Conservation (phyloP, 2,113 vertebrate genomes). For the Calidris pygmaea region DNA sequence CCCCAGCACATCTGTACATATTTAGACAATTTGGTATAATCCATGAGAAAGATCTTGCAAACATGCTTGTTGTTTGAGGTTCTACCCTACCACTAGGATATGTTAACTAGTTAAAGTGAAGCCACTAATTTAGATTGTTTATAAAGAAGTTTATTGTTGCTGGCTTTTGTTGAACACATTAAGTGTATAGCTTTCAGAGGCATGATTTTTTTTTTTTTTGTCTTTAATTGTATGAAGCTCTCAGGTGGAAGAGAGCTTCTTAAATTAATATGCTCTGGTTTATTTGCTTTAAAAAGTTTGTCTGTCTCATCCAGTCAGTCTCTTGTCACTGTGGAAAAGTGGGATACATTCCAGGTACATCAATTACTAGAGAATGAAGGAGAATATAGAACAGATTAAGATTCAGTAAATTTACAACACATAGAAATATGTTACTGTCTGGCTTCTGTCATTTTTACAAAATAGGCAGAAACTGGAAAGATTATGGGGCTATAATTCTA, state of each 20-base stretch:
- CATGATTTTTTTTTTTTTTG: neutral
- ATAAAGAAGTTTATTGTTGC: neutral
- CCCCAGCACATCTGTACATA: neutral
- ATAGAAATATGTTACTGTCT: neutral
- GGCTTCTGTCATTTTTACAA: neutral
- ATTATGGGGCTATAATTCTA: neutral
- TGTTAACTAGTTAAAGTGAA: conserved; percentile 1
- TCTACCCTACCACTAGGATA: neutral
- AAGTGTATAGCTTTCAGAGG: neutral
- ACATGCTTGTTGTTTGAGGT: conserved; percentile 3
- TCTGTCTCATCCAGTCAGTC: neutral
- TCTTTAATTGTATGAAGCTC: neutral
- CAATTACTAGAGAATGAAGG: neutral
- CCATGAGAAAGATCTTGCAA: conserved; percentile 23
- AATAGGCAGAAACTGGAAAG: neutral
- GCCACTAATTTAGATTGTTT: conserved; percentile 15
- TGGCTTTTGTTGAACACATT: conserved; percentile 17
- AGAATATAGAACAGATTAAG: neutral
- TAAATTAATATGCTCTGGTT: neutral
- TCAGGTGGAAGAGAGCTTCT: neutral
- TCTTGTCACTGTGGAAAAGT: neutral
- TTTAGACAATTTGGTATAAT: neutral
- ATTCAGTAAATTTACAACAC: neutral
- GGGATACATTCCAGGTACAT: neutral
- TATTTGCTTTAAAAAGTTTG: neutral